Evolutionary conservation across 2,888 invertebrate species (phyloP).

Genomic region (Nebria salina): DNA sequence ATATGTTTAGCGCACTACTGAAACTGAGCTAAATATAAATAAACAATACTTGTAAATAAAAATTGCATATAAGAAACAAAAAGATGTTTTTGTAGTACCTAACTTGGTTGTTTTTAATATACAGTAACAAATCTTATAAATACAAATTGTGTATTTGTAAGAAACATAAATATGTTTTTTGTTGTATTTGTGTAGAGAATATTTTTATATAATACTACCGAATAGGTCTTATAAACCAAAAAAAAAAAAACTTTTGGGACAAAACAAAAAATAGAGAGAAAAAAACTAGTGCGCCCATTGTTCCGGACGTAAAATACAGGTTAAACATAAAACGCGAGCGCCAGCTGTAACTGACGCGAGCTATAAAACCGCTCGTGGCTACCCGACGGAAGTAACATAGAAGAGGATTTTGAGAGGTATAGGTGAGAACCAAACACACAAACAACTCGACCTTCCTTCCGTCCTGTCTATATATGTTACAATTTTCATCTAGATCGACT

Average conservation of each 20-base stretch:
- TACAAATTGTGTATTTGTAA: neutral
- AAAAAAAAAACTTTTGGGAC: neutral
- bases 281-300: constrained; percentile 26
- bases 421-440: neutral
- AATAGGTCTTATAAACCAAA: constrained; percentile 2
- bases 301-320: constrained; percentile 37
- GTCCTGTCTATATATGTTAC: neutral
- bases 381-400: neutral
- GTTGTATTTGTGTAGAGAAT: neutral
- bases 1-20: no score
- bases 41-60: no score
- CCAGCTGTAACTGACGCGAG: constrained; percentile 36
- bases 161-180: neutral
- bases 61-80: neutral
- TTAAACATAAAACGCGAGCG: constrained; percentile 34
- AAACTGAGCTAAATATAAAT: no score
- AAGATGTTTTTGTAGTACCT: neutral
- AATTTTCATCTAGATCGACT: constrained; percentile 1
- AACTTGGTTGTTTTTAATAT: no score
- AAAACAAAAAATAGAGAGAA: neutral
- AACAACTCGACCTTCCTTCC: neutral
- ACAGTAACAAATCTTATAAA: no score
- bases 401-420: neutral
- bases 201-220: constrained; percentile 39
- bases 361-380: constrained; percentile 25